These are phyloP conservation scores for Botrylloides violaceus DNA, from an alignment of 23 tunicate species.

Conservation along the genomic window DNA sequence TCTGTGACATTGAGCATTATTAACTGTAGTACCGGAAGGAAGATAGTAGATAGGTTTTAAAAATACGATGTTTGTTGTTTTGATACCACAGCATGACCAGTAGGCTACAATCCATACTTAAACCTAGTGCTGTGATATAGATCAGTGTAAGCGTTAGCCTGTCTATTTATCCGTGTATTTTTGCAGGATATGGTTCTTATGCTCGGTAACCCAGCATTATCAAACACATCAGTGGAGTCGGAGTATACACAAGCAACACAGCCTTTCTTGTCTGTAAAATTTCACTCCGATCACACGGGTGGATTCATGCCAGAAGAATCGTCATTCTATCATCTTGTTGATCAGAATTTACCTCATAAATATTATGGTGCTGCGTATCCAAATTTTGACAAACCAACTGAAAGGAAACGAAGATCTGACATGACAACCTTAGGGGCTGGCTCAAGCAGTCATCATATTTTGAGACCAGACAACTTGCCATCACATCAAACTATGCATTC, in stretches of 20 bases:
- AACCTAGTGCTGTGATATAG: too few relatives aligned
- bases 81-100: too few relatives aligned
- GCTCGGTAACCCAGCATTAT: conserved; percentile 22
- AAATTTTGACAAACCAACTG: neutral
- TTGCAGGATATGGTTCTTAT: conserved; percentile 57
- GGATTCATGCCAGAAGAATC: neutral
- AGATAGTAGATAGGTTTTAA: too few relatives aligned
- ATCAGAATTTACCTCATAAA: neutral
- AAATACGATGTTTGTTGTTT: too few relatives aligned
- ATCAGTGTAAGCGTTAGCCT: too few relatives aligned
- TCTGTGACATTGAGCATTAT: too few relatives aligned
- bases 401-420: conserved; percentile 9
- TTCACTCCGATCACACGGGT: neutral
- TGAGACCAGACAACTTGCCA: neutral
- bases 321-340: neutral
- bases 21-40: too few relatives aligned
- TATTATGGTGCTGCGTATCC: neutral
- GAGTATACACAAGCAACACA: neutral
- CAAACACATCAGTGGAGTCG: neutral
- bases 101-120: too few relatives aligned
- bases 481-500: neutral
- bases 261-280: neutral
- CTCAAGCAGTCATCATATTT: neutral
- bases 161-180: too few relatives aligned
- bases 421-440: neutral